Percentiles rank a stretch among this genome's conserved stretches.
phyloP scores from a whole-genome alignment of 30 jellyfish, hydroid and myxozoan genomes.

The Pseudorhiza aurosa region DNA sequence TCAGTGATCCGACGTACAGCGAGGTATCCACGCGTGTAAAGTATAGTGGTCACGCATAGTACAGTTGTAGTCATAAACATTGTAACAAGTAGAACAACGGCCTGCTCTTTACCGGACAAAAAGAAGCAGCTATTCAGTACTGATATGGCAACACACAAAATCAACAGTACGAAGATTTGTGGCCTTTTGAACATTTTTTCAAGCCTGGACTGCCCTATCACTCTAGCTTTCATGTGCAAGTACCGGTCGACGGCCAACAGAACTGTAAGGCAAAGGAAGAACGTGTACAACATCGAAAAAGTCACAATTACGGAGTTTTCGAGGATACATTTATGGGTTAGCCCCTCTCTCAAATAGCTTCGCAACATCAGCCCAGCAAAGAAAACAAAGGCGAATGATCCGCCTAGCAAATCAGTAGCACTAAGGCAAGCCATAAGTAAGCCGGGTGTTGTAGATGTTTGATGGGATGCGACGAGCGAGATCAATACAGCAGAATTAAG shows the following conservation, averaged over 20 bases:
- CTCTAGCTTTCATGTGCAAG: conserved; percentile 7
- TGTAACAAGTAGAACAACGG: neutral
- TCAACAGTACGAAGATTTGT: neutral
- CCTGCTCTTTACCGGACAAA: neutral
- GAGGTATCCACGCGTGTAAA: neutral
- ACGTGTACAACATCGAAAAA: neutral
- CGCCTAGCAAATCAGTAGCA: neutral
- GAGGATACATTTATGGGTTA: neutral
- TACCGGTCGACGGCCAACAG: conserved; percentile 18
- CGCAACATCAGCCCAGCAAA: neutral
- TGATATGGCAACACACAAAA: neutral
- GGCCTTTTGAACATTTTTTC: neutral
- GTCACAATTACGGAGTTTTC: neutral
- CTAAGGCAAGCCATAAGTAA: conserved; percentile 15
- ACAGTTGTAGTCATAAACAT: neutral
- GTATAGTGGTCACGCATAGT: neutral
- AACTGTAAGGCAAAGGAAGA: neutral
- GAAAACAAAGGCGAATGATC: neutral
- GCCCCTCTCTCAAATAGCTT: neutral
- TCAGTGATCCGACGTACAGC: neutral
- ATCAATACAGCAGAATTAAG: neutral
- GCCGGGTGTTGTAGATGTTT: conserved; percentile 4
- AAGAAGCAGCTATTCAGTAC: neutral
- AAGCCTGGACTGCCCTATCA: neutral
- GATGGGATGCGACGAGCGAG: conserved; percentile 29